Evolutionary conservation across 2,797 vertebrate genomes (phyloP), one percentile per base, ranked within the genome.

Genomic region (Morelia viridis): DNA sequence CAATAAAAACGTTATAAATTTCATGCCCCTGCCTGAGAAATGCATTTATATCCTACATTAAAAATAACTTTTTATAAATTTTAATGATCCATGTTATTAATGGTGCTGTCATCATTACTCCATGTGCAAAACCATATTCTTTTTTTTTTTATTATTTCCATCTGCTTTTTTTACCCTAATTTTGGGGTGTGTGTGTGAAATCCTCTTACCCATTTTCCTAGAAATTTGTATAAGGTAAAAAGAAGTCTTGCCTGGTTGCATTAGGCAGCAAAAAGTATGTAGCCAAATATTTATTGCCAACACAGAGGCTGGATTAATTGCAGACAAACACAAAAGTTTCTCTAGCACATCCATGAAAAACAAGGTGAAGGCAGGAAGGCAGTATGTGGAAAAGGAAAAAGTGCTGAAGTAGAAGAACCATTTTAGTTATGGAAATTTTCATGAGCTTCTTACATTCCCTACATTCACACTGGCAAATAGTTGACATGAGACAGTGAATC

Each of bases 1-100:
- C 97, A 96, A 98, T 98, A 98, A 98, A 98, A 98, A 97, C 96
- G 97, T 98, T 97, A 98, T 98, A 98, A 98, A 98, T 97, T 98
- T 98, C 97, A 98, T 98, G 97, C 97, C 97, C 98, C 97, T 97
- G 97, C 96, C 97, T 95, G 95, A 98, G 97, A 97, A 97, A 98
- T 97, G 96, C 97, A 98, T 98, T 98, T 98, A 98, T 98, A 98
- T 97, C 97, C 97, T 97, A 97, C 97, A 98, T 98, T 99, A 98
- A 98, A 97, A 98, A 98, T 96, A 97, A 97, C 96, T 98, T 98
- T 98, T 98, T 98, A 98, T 98, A 98, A 98, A 98, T 98, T 98
- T 98, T 98, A 98, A 99, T 98, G 98, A 97, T 94, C 96, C 97
- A 84, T 98, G 97, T 98, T 98, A 98, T 98, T 98, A 98, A 98